A percentile compares a stretch with the other conserved stretches of the same genome.
phyloP scores from a whole-genome alignment of 2,888 invertebrate species.

The Stenurella melanura region DNA sequence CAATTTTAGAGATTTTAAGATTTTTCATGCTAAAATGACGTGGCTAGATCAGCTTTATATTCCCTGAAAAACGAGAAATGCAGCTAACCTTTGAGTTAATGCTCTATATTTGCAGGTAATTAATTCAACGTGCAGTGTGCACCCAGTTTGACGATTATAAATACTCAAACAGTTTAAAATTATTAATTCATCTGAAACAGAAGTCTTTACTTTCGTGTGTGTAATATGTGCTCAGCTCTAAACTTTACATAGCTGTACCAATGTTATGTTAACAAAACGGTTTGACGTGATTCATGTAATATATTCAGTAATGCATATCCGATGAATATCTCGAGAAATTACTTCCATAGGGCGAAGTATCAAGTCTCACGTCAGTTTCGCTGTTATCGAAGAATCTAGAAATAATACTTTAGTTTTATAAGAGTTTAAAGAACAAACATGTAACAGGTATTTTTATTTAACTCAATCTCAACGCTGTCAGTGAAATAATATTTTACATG shows the following conservation, averaged over 20 bases:
- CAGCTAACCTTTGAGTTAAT: too few relatives aligned
- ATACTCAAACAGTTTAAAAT: background rate
- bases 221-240: background rate
- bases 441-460: background rate
- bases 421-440: background rate
- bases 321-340: conserved; percentile 51
- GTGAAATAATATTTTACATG: too few relatives aligned
- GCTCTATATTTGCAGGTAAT: too few relatives aligned
- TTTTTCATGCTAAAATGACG: too few relatives aligned
- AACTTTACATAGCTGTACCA: background rate
- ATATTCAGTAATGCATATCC: conserved; percentile 52
- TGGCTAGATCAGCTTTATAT: too few relatives aligned
- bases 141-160: too few relatives aligned
- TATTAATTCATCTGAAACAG: conserved; percentile 3
- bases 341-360: conserved; percentile 42
- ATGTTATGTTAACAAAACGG: background rate
- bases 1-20: too few relatives aligned
- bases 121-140: too few relatives aligned
- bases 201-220: background rate
- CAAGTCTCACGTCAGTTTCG: conserved; percentile 39
- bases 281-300: background rate
- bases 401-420: conserved; percentile 24
- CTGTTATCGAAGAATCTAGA: conserved; percentile 42
- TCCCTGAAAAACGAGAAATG: too few relatives aligned
- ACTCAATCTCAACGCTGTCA: background rate